These are phyloP conservation scores for Antechinus flavipes DNA, from an alignment of 2,113 vertebrate species.

Conservation along the genomic window DNA sequence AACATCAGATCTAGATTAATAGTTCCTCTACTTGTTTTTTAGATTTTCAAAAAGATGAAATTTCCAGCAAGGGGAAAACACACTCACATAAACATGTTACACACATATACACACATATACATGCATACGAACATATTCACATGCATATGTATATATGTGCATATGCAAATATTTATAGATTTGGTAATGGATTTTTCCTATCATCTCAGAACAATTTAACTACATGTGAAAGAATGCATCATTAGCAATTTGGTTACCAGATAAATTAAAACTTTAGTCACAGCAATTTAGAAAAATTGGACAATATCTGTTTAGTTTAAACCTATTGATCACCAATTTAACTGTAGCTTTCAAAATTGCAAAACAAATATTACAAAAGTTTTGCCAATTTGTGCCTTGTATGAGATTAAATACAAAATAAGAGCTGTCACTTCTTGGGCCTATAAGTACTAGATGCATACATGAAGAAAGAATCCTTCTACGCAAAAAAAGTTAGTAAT, in stretches of 20 bases:
- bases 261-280: too few species aligned
- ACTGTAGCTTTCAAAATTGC: not conserved
- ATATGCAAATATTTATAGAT: not conserved
- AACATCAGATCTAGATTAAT: not conserved
- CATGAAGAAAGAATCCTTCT: not conserved
- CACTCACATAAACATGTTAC: not conserved
- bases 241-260: not conserved
- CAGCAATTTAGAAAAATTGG: too few species aligned
- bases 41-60: not conserved
- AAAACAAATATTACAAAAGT: not conserved
- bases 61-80: not conserved
- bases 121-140: too few species aligned
- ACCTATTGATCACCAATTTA: not conserved
- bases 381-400: not conserved
- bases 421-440: not conserved
- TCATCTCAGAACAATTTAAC: not conserved
- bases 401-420: not conserved
- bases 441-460: not conserved
- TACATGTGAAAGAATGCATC: not conserved
- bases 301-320: not conserved
- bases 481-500: not conserved
- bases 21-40: not conserved
- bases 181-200: not conserved
- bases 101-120: fast-evolving
- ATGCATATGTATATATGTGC: too few species aligned